A percentile compares a stretch with the other conserved stretches of the same genome.
Evolutionary conservation across 2,113 vertebrate genomes (phyloP).

Genomic region (Sterna hirundo): DNA sequence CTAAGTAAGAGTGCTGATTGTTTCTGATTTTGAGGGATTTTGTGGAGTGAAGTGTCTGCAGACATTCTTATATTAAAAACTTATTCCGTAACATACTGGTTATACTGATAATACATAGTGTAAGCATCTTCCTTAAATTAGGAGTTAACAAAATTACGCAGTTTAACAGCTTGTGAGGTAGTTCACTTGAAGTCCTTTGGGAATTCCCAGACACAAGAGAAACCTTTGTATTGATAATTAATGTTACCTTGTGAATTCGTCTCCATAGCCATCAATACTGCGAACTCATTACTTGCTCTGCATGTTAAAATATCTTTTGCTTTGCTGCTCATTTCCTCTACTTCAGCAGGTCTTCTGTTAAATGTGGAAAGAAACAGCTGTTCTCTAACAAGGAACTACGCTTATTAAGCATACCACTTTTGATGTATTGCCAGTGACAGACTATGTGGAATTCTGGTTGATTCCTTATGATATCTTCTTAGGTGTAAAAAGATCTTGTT

Average conservation of each 20-base stretch:
- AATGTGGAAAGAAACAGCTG: neutral
- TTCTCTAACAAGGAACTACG: neutral
- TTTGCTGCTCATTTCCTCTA: accelerated
- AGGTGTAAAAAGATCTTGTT: neutral
- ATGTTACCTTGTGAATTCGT: neutral
- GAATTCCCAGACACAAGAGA: neutral
- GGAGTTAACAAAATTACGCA: neutral
- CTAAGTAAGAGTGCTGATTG: neutral
- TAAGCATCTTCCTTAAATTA: neutral
- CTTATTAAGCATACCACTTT: neutral
- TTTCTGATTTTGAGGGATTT: neutral
- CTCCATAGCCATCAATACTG: neutral
- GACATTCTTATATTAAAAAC: neutral
- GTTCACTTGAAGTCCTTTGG: neutral
- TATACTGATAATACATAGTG: neutral
- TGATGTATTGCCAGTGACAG: neutral
- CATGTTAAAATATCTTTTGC: neutral
- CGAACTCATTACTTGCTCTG: neutral
- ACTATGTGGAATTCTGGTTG: neutral
- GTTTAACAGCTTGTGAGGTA: neutral
- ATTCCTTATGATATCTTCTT: neutral
- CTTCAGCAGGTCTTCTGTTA: neutral
- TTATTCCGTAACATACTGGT: neutral
- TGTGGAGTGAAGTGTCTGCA: neutral
- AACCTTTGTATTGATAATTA: neutral